Base-by-base conservation (phyloP, 2,113 vertebrate genomes). In the Ovibos moschatus region DNA sequence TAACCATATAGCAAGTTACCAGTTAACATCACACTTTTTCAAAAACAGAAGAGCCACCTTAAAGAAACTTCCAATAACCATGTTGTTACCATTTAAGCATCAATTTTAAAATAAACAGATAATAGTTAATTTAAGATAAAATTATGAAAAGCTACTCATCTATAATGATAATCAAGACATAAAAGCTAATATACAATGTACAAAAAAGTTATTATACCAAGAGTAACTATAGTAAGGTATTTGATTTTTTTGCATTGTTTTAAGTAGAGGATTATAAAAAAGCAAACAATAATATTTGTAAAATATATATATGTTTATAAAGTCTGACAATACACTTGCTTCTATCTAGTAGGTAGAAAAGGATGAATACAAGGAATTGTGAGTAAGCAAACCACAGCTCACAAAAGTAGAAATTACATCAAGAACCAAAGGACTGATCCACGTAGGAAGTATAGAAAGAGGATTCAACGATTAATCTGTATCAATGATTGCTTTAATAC, bases 151-250 rank as follows among this genome's bases (percentile, higher is more conserved):
- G 67, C 64, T 79, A 67, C 33, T 33, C 21, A 43, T 30, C 74
- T 84, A 91, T 79, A 85, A 85, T 79, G 45, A 53, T 55, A 64
- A 15, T 89, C 78, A 84, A 78, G 50, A 93, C 30, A 90, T 28
- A 86, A 93, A 62, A 74, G 50, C 11, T 96, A 93, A 96, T 17
- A 74, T 91, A 21, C 58, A 96, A 74, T 92, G 5, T 83, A 91
- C 28, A 71, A 91, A 95, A 96, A 64, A 64, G 10, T 76, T 92
- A 36, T 47, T 87, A 87, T 62, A 36, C 33, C 64, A 93, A 96
- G 13, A 40, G 30, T 55, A 93, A 92, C 53, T 87, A 28, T 53
- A 91, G 87, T 36, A 85, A 40, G 64, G 50, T 47, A 89, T 43
- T 58, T 91, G 19, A 86, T 81, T 81, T 86, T 79, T 94, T 87